Evolutionary conservation across 2,113 vertebrate genomes (phyloP).

Genomic region (Colistium nudipinnis): DNA sequence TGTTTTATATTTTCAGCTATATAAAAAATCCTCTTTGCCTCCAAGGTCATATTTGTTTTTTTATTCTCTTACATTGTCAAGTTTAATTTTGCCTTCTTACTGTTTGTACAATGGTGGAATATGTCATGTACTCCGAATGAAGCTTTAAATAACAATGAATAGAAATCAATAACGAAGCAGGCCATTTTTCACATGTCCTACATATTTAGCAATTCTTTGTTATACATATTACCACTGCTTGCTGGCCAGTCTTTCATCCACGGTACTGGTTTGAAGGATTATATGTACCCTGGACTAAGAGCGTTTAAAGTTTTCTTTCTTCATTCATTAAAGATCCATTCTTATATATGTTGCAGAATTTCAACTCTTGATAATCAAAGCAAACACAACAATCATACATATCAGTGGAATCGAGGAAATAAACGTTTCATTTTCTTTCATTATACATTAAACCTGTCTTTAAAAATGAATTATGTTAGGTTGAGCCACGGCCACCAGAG

Average conservation of each 20-base stretch:
- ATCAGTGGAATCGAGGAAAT: neutral
- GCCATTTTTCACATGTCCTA: neutral
- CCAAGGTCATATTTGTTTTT: no score
- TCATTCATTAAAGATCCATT: no score
- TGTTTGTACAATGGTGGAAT: neutral
- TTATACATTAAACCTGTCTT: neutral
- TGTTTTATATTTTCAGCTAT: no score
- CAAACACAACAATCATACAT: no score
- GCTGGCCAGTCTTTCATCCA: constrained; percentile 24
- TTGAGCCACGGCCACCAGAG: constrained; percentile 54
- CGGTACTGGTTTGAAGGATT: constrained; percentile 41
- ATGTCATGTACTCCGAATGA: neutral
- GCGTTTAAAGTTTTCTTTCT: no score
- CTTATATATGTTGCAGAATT: no score
- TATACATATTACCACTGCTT: constrained; percentile 4
- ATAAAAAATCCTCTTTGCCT: no score
- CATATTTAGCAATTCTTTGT: neutral
- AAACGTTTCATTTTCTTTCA: neutral
- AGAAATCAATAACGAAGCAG: neutral
- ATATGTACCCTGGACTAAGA: no score
- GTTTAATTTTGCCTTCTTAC: no score
- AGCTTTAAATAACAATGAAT: neutral
- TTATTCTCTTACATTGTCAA: no score
- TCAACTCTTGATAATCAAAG: no score
- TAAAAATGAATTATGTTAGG: neutral